Evolutionary conservation across 2,113 vertebrate species (phyloP).

Genomic region (Junco hyemalis): DNA sequence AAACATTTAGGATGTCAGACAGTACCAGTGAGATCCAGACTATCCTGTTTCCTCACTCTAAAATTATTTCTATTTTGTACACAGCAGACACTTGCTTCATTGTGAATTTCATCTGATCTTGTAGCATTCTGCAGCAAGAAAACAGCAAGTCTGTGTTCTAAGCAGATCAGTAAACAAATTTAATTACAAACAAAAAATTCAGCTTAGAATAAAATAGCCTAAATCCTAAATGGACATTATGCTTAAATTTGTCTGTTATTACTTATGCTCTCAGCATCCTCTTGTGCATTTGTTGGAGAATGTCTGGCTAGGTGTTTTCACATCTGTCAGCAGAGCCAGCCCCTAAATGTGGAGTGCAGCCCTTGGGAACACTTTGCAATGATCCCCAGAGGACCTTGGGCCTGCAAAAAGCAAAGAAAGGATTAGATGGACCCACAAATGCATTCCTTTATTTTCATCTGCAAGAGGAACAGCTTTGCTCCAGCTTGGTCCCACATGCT

Average conservation of each 20-base stretch:
- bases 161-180: background rate
- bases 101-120: background rate
- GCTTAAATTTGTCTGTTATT: constrained; percentile 4
- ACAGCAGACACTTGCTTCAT: background rate
- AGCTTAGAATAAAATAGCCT: background rate
- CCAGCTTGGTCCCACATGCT: constrained; percentile 12
- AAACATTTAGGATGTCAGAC: background rate
- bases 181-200: background rate
- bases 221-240: background rate
- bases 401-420: constrained; percentile 55
- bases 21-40: background rate
- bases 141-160: background rate
- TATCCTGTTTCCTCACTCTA: background rate
- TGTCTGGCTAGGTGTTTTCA: constrained; percentile 50
- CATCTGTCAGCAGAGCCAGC: constrained; percentile 51
- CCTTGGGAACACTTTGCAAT: constrained; percentile 36
- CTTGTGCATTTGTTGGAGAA: constrained; percentile 2
- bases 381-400: constrained; percentile 38
- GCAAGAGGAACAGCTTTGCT: background rate
- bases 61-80: background rate
- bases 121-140: background rate
- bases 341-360: constrained; percentile 56
- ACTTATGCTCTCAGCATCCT: background rate
- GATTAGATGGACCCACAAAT: constrained; percentile 55
- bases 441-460: constrained; percentile 45